Base-by-base conservation (phyloP, 2,888 invertebrate genomes). In the Uloborus plumipes region DNA sequence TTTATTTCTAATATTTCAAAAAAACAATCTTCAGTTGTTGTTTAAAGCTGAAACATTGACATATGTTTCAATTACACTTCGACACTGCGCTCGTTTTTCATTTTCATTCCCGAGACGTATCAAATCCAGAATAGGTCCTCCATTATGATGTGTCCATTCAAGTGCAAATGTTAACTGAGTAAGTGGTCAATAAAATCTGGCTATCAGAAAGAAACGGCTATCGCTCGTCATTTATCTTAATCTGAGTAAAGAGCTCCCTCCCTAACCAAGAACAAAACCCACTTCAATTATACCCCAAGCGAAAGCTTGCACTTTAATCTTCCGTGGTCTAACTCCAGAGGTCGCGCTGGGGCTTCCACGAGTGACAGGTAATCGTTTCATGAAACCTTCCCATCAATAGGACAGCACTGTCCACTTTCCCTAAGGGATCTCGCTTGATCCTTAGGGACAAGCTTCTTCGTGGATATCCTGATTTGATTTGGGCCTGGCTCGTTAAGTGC, bases 321-420 rank as follows among this genome's bases (percentile, higher is more conserved):
- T 67, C 66, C 75, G 47, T 55, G 49, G 51, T 65, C 65, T 74
- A 39, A 39, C 65, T 74, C 55, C 20, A n/a, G 11, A 49, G 67
- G 74, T 58, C 65, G 55, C 66, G 59, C 39, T 65, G 51, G 75
- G 66, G 67, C 47, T 74, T 74, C 49, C 47, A 49, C 55, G 47
- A 74, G 55, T 75, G 67, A 75, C 75, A 75, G 67, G 75, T 75
- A 75, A 75, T 75, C 66, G 75, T 75, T 75, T 59, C 75, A 49
- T 51, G 74, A 74, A 65, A 65, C 65, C 74, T 74, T 74, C 62
- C 51, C 74, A 74, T 74, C 74, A 74, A 74, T 66, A 74, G 67
- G 66, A 66, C 67, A 66, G 58, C 75, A 75, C 50, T 75, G 75
- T 75, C 75, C 75, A 67, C 67, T 59, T 67, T 58, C 51, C 75